phyloP scores from a whole-genome alignment of 2,113 vertebrate species.

The Bucco capensis region DNA sequence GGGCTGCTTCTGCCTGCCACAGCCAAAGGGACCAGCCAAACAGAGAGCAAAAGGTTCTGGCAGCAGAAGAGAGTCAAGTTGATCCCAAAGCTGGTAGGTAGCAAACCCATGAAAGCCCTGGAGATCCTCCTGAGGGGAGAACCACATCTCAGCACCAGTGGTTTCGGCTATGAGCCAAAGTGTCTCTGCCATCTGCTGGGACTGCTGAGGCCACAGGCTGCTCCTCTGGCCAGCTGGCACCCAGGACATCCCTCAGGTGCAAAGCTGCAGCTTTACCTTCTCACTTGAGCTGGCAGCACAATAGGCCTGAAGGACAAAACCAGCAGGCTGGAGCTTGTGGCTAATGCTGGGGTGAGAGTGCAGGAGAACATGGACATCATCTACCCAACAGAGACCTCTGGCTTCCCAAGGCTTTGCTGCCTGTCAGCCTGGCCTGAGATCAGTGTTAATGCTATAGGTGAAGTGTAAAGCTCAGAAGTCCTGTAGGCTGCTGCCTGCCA shows the following conservation, averaged over 20 bases:
- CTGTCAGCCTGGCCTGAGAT: not conserved
- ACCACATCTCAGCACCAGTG: not conserved
- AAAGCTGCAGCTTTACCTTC: not conserved
- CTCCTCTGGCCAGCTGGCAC: not conserved
- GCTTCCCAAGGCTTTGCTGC: accelerated
- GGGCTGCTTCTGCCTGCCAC: not conserved
- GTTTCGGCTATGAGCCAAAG: not conserved
- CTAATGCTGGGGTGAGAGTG: slow-evolving; percentile 22
- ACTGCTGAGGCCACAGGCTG: not conserved
- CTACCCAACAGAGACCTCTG: accelerated
- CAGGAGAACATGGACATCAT: not conserved
- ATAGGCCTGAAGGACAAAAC: not conserved
- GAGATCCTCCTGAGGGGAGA: not conserved
- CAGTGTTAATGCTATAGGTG: slow-evolving; percentile 32
- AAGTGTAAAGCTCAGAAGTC: not conserved
- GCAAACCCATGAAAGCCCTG: not conserved
- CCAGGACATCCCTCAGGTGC: not conserved
- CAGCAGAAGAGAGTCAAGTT: not conserved
- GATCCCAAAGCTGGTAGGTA: not conserved
- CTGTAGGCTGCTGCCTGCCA: not conserved
- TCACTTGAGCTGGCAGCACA: not conserved
- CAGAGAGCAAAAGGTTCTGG: not conserved
- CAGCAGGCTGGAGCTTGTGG: not conserved
- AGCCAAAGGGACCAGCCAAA: not conserved
- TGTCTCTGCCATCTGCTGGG: not conserved